Evolutionary conservation across 2,888 invertebrate species (phyloP).

Genomic region (Coenonympha glycerion): DNA sequence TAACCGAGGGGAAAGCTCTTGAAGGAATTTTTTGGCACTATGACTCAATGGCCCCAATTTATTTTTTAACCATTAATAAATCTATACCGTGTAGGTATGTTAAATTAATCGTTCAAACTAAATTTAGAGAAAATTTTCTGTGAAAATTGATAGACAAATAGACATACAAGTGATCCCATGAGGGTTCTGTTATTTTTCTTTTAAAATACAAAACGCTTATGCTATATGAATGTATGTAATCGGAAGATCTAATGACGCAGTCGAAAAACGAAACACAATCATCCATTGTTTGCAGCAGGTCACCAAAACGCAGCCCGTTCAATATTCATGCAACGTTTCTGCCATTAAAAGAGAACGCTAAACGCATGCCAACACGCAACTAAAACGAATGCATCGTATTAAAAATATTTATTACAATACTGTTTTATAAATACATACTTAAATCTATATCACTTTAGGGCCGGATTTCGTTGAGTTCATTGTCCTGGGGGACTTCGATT

Average conservation of each 20-base stretch:
- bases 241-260: conserved; percentile 12
- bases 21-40: no score
- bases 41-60: no score
- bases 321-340: conserved; percentile 42
- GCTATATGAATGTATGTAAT: background rate
- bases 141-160: no score
- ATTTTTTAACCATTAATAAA: no score
- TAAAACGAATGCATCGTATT: conserved; percentile 24
- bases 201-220: background rate
- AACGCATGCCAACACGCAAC: conserved; percentile 41
- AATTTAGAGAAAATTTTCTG: no score
- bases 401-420: conserved; percentile 71
- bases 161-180: no score
- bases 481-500: conserved; percentile 57
- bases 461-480: conserved; percentile 35
- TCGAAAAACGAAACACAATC: conserved; percentile 31
- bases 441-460: conserved; percentile 63
- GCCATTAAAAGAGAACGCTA: conserved; percentile 36
- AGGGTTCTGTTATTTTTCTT: no score
- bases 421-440: conserved; percentile 60
- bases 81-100: no score
- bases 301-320: conserved; percentile 32
- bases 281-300: conserved; percentile 44
- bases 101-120: no score
- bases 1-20: no score